These are phyloP conservation scores for Lithophane ornitopus DNA, from an alignment of 2,888 invertebrate species.

Conservation along the genomic window DNA sequence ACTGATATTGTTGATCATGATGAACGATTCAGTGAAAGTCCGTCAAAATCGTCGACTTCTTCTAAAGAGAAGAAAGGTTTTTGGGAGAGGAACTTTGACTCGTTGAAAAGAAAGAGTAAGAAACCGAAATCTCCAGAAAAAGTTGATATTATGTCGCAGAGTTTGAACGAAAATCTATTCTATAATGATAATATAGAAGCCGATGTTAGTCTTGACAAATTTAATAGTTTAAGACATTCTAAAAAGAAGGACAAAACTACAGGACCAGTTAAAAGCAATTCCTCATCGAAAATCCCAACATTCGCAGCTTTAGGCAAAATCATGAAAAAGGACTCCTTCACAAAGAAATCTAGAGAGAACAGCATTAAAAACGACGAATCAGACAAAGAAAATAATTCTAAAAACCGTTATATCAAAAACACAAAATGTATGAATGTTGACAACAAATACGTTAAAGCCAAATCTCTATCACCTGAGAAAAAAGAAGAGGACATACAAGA, in stretches of 20 bases:
- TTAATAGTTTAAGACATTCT: conserved; percentile 85
- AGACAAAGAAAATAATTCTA: conserved; percentile 71
- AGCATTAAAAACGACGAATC: conserved; percentile 75
- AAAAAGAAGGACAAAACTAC: conserved; percentile 83
- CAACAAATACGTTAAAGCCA: conserved; percentile 87
- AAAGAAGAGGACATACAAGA: conserved; percentile 79
- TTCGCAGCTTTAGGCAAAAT: conserved; percentile 88
- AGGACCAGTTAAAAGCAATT: conserved; percentile 84
- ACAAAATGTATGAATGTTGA: conserved; percentile 78
- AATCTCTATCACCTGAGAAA: conserved; percentile 85
- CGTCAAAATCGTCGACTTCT: conserved; percentile 84
- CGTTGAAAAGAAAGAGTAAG: conserved; percentile 86
- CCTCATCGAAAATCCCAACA: conserved; percentile 88
- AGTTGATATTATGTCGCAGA: conserved; percentile 89
- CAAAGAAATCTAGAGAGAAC: conserved; percentile 80
- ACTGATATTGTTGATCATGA: conserved; percentile 74
- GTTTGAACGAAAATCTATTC: conserved; percentile 89
- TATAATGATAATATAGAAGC: conserved; percentile 88
- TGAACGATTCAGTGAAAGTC: conserved; percentile 81
- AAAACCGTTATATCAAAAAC: conserved; percentile 86
- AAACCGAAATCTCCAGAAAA: conserved; percentile 84
- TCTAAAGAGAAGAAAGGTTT: conserved; percentile 89
- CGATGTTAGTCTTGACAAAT: conserved; percentile 83
- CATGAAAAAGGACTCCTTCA: conserved; percentile 88
- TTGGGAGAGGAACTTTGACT: conserved; percentile 90